These are phyloP conservation scores for Ursus arctos DNA, from an alignment of 2,113 vertebrate genomes.

Conservation along the genomic window DNA sequence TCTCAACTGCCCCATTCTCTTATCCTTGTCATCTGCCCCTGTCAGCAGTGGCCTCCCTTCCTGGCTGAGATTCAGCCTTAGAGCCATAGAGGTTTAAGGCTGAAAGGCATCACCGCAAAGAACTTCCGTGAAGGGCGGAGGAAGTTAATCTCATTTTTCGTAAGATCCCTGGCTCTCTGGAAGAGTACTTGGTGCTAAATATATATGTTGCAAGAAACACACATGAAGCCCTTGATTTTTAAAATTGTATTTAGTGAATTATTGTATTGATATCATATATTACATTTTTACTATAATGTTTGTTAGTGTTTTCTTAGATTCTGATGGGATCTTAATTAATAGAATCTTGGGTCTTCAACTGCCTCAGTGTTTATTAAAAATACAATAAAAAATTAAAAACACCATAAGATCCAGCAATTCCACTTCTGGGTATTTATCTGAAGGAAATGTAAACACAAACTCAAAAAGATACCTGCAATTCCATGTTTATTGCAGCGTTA, in stretches of 20 bases:
- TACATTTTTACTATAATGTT: conserved; percentile 34
- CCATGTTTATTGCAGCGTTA: background rate
- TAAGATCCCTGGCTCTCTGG: background rate
- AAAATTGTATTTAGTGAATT: background rate
- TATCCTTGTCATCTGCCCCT: background rate
- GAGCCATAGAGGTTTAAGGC: background rate
- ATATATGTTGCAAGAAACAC: background rate
- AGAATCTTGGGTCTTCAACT: background rate
- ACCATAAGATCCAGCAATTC: background rate
- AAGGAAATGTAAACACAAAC: background rate
- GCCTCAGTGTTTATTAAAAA: background rate
- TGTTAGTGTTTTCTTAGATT: background rate
- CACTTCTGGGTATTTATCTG: background rate
- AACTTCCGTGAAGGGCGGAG: background rate
- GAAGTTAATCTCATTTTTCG: background rate
- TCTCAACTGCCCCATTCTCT: background rate
- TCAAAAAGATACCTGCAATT: background rate
- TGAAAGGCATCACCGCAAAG: background rate
- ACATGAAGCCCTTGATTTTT: background rate
- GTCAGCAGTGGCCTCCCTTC: background rate
- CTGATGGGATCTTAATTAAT: background rate
- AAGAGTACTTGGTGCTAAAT: background rate
- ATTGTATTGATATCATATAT: background rate
- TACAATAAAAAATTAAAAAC: background rate
- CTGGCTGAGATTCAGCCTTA: background rate